These are phyloP conservation scores for Zaprionus tsacasi DNA, from an alignment of 1,140 invertebrate genomes.

Conservation along the genomic window DNA sequence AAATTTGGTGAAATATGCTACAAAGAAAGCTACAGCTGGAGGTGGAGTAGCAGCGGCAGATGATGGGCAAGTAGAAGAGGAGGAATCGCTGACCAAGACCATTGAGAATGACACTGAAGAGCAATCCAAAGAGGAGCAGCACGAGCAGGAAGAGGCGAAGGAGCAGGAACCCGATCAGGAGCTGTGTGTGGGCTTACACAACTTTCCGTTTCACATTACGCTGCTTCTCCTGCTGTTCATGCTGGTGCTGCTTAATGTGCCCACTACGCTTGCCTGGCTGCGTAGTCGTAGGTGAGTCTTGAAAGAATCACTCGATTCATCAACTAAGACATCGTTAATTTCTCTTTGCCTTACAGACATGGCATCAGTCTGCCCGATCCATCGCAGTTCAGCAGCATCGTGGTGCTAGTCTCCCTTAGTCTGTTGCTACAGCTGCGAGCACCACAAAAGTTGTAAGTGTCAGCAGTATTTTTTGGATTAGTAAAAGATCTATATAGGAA, in stretches of 20 bases:
- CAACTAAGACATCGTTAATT: not conserved
- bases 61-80: not conserved
- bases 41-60: not conserved
- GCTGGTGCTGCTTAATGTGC: conserved; percentile 85
- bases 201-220: conserved; percentile 86
- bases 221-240: conserved; percentile 86
- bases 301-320: not conserved
- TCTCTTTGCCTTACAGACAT: conserved; percentile 30
- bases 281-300: conserved; percentile 86
- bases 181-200: conserved; percentile 60
- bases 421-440: conserved; percentile 70
- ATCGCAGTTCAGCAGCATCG: conserved; percentile 53
- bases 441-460: conserved; percentile 76
- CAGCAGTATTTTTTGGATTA: too few species aligned
- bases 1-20: conserved; percentile 45
- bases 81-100: not conserved
- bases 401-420: conserved; percentile 53
- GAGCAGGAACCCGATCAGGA: conserved; percentile 19
- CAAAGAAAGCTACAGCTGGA: not conserved
- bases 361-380: conserved; percentile 68
- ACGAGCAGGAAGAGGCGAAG: not conserved
- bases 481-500: too few species aligned
- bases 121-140: not conserved
- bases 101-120: not conserved
- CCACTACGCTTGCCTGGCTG: conserved; percentile 87